Percentiles rank a stretch among this genome's conserved stretches.
Evolutionary conservation across 1,140 invertebrate genomes (phyloP).

Genomic region (Sitophilus oryzae): DNA sequence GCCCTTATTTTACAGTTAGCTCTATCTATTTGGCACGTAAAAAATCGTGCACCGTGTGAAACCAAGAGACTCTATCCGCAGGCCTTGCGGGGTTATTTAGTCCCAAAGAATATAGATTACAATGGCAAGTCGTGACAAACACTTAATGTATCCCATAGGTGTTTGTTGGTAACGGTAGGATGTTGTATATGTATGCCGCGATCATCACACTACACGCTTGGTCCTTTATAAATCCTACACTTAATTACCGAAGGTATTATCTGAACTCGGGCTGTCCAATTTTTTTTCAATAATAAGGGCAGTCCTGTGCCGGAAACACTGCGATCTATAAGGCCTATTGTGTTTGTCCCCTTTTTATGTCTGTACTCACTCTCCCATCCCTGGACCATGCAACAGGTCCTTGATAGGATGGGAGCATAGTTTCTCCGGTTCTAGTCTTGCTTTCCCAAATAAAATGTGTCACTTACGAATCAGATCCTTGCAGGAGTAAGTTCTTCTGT

Average conservation of each 20-base stretch:
- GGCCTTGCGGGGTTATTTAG: not conserved
- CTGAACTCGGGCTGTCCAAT: not conserved
- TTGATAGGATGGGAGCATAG: too few relatives aligned
- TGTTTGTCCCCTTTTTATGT: too few relatives aligned
- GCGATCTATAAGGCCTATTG: too few relatives aligned
- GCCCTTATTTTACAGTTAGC: too few relatives aligned
- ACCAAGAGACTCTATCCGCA: not conserved
- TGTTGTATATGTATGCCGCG: conserved; percentile 5
- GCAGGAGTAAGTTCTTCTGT: too few relatives aligned
- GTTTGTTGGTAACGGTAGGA: conserved; percentile 7
- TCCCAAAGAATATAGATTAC: conserved; percentile 1
- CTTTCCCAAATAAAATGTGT: too few relatives aligned
- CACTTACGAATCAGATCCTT: too few relatives aligned
- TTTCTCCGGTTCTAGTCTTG: too few relatives aligned
- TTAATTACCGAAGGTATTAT: conserved; percentile 10
- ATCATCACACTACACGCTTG: conserved; percentile 4
- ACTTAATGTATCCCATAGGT: conserved; percentile 6
- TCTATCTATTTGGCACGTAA: not conserved
- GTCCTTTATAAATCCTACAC: conserved; percentile 9
- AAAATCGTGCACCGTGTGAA: not conserved
- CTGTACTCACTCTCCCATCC: too few relatives aligned
- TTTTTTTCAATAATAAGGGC: too few relatives aligned
- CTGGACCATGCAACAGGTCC: too few relatives aligned
- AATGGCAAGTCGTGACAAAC: conserved; percentile 4
- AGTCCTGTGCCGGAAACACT: too few relatives aligned